A percentile compares a stretch with the other conserved stretches of the same genome.
Evolutionary conservation across 2,797 vertebrate genomes (phyloP).

Genomic region (Hyperoplus lanceolatus): DNA sequence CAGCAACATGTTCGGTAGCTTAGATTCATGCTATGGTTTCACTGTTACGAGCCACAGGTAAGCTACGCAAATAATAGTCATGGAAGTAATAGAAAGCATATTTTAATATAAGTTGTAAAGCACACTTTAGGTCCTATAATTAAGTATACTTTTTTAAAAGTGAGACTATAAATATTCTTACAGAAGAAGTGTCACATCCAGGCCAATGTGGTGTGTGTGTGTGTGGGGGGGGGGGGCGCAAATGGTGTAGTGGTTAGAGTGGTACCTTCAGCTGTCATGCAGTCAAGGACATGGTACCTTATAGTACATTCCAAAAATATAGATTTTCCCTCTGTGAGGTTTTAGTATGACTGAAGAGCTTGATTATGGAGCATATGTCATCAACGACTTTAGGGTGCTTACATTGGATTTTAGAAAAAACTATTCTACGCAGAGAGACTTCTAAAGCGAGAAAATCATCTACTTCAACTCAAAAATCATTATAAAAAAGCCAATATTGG

Average conservation of each 20-base stretch:
- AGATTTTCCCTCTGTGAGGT: neutral
- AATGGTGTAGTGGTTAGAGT: too few species aligned
- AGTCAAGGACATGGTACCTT: neutral
- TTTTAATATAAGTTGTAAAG: neutral
- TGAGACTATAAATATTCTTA: neutral
- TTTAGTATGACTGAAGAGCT: neutral
- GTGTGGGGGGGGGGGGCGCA: too few species aligned
- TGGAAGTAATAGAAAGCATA: neutral
- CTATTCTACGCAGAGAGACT: neutral
- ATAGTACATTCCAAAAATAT: neutral
- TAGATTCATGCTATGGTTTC: neutral
- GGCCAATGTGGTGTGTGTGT: too few species aligned
- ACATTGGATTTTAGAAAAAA: neutral
- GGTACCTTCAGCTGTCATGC: too few species aligned
- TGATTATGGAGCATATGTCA: neutral
- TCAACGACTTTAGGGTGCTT: conserved; percentile 15
- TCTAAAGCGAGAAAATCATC: conserved; percentile 22
- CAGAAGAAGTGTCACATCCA: neutral
- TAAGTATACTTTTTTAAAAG: neutral
- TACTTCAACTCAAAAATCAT: conserved; percentile 14
- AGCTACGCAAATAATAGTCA: neutral
- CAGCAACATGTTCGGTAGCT: too few species aligned
- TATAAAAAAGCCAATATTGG: conserved; percentile 22
- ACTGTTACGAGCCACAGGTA: neutral
- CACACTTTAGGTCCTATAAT: neutral